Conservation (phyloP, 2,797 vertebrate genomes). For the Neoniphon sammara region DNA sequence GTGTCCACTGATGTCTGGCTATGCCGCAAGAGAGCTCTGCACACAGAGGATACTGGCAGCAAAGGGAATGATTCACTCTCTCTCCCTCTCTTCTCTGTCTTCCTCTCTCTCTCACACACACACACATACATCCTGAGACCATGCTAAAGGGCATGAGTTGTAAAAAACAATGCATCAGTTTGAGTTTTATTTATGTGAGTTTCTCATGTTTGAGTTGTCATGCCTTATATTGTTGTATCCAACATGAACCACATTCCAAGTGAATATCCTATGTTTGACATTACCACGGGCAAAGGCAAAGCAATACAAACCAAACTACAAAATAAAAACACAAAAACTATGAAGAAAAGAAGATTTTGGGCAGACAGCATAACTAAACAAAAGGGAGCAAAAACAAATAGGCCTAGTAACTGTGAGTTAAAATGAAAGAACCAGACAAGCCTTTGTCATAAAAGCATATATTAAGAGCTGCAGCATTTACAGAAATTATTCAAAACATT, state of each 20-base stretch:
- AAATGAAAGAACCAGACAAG: not conserved
- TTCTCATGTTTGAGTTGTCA: slow-evolving; percentile 74
- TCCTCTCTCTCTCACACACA: not conserved
- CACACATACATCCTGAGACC: slow-evolving; percentile 28
- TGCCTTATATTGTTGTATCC: slow-evolving; percentile 56
- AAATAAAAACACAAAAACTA: slow-evolving; percentile 8
- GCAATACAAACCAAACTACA: slow-evolving; percentile 39
- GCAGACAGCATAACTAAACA: slow-evolving; percentile 9
- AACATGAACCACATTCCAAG: slow-evolving; percentile 46
- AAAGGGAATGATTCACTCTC: slow-evolving; percentile 65
- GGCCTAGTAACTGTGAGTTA: not conserved
- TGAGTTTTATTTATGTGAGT: slow-evolving; percentile 77
- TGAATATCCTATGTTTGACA: slow-evolving; percentile 61
- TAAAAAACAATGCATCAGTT: slow-evolving; percentile 73
- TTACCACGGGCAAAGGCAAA: slow-evolving; percentile 74
- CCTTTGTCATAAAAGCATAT: not conserved
- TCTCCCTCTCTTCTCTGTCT: slow-evolving; percentile 2
- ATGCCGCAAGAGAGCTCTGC: slow-evolving; percentile 50
- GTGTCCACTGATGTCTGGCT: slow-evolving; percentile 57
- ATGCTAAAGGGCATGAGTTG: slow-evolving; percentile 67
- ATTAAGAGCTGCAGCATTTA: not conserved
- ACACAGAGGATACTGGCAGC: slow-evolving; percentile 37
- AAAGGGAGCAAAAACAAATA: not conserved
- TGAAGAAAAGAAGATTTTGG: slow-evolving; percentile 13
- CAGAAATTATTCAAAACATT: not conserved